phyloP scores from a whole-genome alignment of 2,888 invertebrate genomes.

The Pimpla rufipes region DNA sequence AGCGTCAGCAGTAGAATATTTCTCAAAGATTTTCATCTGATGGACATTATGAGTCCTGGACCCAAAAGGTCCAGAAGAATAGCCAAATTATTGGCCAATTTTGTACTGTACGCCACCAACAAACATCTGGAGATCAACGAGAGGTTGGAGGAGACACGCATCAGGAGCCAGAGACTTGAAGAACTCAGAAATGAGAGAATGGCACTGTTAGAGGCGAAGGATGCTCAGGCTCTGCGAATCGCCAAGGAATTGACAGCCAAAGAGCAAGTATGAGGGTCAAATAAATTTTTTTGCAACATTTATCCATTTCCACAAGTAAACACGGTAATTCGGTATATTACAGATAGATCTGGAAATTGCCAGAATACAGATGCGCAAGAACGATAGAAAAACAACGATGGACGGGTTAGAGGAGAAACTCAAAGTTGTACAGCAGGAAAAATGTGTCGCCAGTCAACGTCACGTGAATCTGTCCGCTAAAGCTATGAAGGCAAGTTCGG shows the following conservation, averaged over 20 bases:
- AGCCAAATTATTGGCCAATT: constrained; percentile 75
- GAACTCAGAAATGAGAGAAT: constrained; percentile 62
- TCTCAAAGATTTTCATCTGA: constrained; percentile 73
- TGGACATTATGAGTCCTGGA: constrained; percentile 76
- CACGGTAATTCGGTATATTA: not conserved
- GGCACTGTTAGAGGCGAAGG: constrained; percentile 58
- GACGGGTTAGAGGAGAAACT: constrained; percentile 46
- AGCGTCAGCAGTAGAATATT: constrained; percentile 74
- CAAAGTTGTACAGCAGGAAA: constrained; percentile 60
- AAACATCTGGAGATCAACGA: constrained; percentile 69
- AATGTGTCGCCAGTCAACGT: constrained; percentile 56
- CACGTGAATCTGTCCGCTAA: constrained; percentile 62
- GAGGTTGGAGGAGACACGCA: constrained; percentile 46
- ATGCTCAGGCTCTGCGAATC: constrained; percentile 66
- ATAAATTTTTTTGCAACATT: constrained; percentile 4
- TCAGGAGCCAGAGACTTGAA: constrained; percentile 54
- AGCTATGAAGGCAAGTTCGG: constrained; percentile 70
- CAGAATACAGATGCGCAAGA: constrained; percentile 42
- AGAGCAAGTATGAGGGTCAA: constrained; percentile 68
- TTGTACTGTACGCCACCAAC: constrained; percentile 73
- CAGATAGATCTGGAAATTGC: constrained; percentile 70
- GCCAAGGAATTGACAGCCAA: constrained; percentile 67
- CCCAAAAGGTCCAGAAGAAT: constrained; percentile 76
- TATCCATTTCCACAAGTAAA: not conserved
- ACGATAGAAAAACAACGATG: constrained; percentile 57